These are phyloP conservation scores for Chiloscyllium plagiosum DNA, from an alignment of 2,113 vertebrate species.

Conservation along the genomic window DNA sequence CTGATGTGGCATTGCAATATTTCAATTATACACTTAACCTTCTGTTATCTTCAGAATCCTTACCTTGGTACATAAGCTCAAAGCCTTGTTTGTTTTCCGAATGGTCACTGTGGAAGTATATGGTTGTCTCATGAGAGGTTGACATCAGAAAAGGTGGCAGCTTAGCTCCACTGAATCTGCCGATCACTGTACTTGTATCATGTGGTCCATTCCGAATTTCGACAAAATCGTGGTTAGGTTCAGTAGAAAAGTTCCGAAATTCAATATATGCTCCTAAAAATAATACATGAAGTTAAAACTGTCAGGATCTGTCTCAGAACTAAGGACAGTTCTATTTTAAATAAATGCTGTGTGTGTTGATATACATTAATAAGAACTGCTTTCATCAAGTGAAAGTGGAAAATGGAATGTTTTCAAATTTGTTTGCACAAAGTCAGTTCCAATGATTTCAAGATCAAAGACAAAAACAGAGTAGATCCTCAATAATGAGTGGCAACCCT, in stretches of 20 bases:
- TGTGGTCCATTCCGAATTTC: slow-evolving; percentile 90
- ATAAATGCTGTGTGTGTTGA: not conserved
- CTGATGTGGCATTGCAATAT: not conserved
- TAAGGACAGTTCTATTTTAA: not conserved
- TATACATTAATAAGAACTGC: not conserved
- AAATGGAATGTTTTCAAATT: not conserved
- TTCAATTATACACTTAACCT: not conserved
- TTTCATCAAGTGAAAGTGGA: not conserved
- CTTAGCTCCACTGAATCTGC: slow-evolving; percentile 82
- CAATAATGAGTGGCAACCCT: not conserved
- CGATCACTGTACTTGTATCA: slow-evolving; percentile 84
- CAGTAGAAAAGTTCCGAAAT: slow-evolving; percentile 94
- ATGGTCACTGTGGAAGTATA: slow-evolving; percentile 96
- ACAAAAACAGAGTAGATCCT: not conserved
- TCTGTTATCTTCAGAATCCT: slow-evolving; percentile 42
- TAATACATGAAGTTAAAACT: not conserved
- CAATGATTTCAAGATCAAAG: not conserved
- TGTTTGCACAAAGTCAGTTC: not conserved
- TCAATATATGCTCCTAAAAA: slow-evolving; percentile 83
- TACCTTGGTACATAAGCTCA: slow-evolving; percentile 91
- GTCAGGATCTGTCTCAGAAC: not conserved
- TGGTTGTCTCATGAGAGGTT: slow-evolving; percentile 81
- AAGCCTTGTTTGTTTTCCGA: slow-evolving; percentile 96
- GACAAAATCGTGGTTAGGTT: slow-evolving; percentile 92
- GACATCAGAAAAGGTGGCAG: slow-evolving; percentile 76